phyloP scores from a whole-genome alignment of 2,888 invertebrate genomes.

The Pristionchus exspectatus region DNA sequence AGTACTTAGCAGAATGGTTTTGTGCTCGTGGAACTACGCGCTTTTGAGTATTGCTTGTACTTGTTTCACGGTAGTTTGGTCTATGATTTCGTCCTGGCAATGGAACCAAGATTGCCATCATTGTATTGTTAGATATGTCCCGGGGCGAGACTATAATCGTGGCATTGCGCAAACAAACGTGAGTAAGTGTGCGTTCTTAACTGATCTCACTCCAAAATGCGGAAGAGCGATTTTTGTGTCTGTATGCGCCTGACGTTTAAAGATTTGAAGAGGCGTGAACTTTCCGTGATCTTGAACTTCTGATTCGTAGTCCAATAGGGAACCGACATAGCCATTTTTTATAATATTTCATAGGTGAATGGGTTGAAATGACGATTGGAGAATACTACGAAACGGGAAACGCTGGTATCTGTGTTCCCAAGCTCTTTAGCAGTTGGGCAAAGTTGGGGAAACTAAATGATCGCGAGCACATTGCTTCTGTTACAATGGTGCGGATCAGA shows the following conservation, averaged over 20 bases:
- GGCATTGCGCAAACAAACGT: not conserved
- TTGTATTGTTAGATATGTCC: not conserved
- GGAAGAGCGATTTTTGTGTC: not conserved
- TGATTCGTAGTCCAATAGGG: not conserved
- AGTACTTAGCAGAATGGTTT: too few relatives aligned
- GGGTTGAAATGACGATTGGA: not conserved
- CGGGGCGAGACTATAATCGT: not conserved
- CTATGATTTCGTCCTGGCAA: too few relatives aligned
- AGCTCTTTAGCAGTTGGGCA: not conserved
- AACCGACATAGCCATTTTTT: not conserved
- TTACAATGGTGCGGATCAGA: not conserved
- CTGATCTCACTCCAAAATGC: not conserved
- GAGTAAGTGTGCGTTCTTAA: not conserved
- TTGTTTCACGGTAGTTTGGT: too few relatives aligned
- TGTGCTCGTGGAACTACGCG: too few relatives aligned
- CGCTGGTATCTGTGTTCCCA: not conserved
- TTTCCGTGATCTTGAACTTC: not conserved
- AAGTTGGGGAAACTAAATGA: constrained; percentile 16
- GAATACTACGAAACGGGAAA: not conserved
- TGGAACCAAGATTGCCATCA: too few relatives aligned
- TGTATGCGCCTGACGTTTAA: constrained; percentile 3
- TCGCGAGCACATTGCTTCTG: not conserved
- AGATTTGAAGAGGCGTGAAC: not conserved
- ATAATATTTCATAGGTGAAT: not conserved
- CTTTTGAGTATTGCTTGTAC: too few relatives aligned